Evolutionary conservation across 2,797 vertebrate genomes (phyloP), one percentile per base, ranked within the genome.

Genomic region (Microctenopoma stevenorrisi): DNA sequence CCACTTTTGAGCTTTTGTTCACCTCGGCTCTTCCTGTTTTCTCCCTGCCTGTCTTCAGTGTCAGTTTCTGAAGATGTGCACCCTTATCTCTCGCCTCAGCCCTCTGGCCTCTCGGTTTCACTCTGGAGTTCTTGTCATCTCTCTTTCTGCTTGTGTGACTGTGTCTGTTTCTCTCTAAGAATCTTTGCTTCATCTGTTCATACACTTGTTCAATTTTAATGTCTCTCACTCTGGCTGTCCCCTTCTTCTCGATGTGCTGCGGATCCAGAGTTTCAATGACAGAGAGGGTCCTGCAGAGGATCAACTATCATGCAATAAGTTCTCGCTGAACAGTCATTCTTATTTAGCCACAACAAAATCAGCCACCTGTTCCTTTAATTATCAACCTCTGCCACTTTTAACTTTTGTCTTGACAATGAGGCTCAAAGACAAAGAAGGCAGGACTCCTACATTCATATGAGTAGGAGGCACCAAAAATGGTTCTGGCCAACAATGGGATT

Each of bases 401-500:
- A 28, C 25, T 38, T 7, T 46, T 13, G 3, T 63, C 11, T 25
- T 51, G 60, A 30, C 56, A 30, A 56, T 38, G 44, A 50, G 56
- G 57, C 52, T 30, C 44, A 57, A 16, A 26, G 8, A 38, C 4
- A 28, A 9, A 46, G 12, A 40, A 16, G 16, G 14, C 38, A 2
- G 7, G 57, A 57, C 43, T 40, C 43, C 12, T 18, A 52, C 18
- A 72, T 61, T 66, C 40, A 30, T 64, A 61, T 46, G 42, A 67
- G 30, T 51, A 18, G 57, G 26, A 73, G 25, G 4, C 38, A 46
- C 59, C 46, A 30, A 64, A 81, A 72, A 52, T 15, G 42, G 65
- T 66, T 60, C 28, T 18, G 77, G 47, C 76, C 79, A 64, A 86
- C 84, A 74, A 73, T 83, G 60, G 80, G 81, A 90, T 90, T 89